Evolutionary conservation across 2,113 vertebrate genomes (phyloP).

Genomic region (Dipodomys stephensi): DNA sequence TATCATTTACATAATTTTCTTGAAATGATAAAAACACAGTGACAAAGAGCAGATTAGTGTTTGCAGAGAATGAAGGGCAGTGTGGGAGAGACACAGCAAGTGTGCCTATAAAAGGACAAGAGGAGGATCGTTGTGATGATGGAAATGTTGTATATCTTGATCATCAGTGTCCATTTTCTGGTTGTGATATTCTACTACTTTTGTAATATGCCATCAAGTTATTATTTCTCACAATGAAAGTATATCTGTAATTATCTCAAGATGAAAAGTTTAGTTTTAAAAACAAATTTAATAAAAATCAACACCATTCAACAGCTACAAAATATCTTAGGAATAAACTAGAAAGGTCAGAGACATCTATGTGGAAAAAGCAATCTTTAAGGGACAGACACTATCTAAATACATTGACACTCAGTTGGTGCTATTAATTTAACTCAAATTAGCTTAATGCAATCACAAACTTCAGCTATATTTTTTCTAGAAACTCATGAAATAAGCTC

Average conservation of each 20-base stretch:
- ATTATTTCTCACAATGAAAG: background rate
- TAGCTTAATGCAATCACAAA: background rate
- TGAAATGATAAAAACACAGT: slow-evolving; percentile 19
- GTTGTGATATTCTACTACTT: background rate
- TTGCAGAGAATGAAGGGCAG: background rate
- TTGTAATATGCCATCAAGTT: background rate
- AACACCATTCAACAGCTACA: background rate
- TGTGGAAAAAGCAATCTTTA: background rate
- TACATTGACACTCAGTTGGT: background rate
- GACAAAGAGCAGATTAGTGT: background rate
- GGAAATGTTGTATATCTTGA: background rate
- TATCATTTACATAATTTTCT: background rate
- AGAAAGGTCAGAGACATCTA: background rate
- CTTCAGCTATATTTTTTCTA: background rate
- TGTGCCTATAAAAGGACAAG: background rate
- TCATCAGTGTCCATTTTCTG: background rate
- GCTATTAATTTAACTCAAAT: background rate
- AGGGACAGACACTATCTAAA: background rate
- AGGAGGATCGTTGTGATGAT: background rate
- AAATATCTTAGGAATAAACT: background rate
- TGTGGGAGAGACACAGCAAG: background rate
- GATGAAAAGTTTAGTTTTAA: slow-evolving; percentile 9
- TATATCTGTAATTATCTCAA: background rate
- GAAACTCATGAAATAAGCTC: slow-evolving; percentile 37
- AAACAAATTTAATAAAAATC: slow-evolving; percentile 38